Base-by-base conservation (phyloP, 1,140 invertebrate genomes). In the Coptotermes formosanus region DNA sequence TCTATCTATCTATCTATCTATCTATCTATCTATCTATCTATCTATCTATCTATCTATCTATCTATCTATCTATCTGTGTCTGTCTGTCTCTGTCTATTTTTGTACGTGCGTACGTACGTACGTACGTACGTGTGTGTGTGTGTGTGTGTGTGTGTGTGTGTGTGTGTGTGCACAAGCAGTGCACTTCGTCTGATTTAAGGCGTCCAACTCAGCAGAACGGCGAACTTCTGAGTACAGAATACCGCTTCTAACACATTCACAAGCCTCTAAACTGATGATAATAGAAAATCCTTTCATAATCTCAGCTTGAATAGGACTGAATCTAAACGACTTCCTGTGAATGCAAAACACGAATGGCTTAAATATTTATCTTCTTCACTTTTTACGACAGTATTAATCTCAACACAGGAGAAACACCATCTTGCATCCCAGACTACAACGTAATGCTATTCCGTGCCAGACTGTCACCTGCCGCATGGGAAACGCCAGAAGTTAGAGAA, bases 391-490 rank as follows among this genome's bases (percentile, higher is more conserved):
- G 64, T 75, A 30, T 11, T 30, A 75, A 30, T 75, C 64, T 55
- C 52, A 55, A 75, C 64, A 75, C 25, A 75, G n/a, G 64, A 75
- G 64, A 75, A 30, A 75, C 7, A 25, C 16, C 64, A 30, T 75
- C 64, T 30, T 75, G 64, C 25, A 30, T 75, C 25, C 64, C 25
- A 16, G 19, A 21, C 14, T 75, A 25, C 11, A 30, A 75, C n/a
- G n/a, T 64, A 64, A 64, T 25, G 64, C 11, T 30, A 75, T 30
- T 75, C 7, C n/a, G 64, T 0, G 2, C 25, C 64, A 30, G n/a
- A 75, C 64, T 75, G 64, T 75, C 64, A 75, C n/a, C 64, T 75
- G 64, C 64, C 64, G 30, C 64, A n/a, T n/a, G 16, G 64, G n/a
- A 30, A n/a, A 30, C 64, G 64, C 11, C n/a, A 9, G 25, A 9